Evolutionary conservation across 2,113 vertebrate genomes (phyloP).

Genomic region (Scartelaos histophorus): DNA sequence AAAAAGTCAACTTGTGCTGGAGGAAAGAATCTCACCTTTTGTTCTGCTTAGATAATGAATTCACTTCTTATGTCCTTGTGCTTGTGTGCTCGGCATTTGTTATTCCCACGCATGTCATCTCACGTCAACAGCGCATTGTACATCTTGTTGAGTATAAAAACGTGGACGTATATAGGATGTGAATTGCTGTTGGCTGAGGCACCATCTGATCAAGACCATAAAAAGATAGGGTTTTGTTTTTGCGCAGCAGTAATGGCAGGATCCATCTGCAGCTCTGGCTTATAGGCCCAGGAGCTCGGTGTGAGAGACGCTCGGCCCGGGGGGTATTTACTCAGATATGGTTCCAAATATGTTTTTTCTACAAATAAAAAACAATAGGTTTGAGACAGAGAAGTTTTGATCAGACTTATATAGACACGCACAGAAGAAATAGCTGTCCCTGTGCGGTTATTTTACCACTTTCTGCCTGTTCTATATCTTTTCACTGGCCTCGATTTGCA

Average conservation of each 20-base stretch:
- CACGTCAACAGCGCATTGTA: conserved; percentile 16
- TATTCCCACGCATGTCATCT: conserved; percentile 50
- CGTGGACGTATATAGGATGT: conserved; percentile 11
- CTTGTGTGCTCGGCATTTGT: conserved; percentile 23
- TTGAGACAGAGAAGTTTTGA: background rate
- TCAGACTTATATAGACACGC: background rate
- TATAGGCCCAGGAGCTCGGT: background rate
- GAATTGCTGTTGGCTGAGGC: conserved; percentile 8
- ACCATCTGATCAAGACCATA: conserved; percentile 22
- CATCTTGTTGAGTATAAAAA: conserved; percentile 25
- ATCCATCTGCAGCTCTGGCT: conserved; percentile 17
- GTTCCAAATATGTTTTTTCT: background rate
- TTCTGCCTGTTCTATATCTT: no score
- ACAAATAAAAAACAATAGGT: background rate
- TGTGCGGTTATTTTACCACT: no score
- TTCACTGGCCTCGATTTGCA: no score
- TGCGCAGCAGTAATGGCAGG: conserved; percentile 10
- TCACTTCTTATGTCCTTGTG: conserved; percentile 27
- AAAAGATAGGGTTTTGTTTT: conserved; percentile 26
- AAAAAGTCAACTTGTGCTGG: conserved; percentile 47
- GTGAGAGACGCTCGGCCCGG: background rate
- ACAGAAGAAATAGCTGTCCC: no score
- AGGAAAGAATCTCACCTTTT: conserved; percentile 56
- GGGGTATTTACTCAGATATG: background rate
- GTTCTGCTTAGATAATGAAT: conserved; percentile 64